A percentile compares a stretch with the other conserved stretches of the same genome.
Evolutionary conservation across 2,113 vertebrate genomes (phyloP).

Genomic region (Corydoras sp.): DNA sequence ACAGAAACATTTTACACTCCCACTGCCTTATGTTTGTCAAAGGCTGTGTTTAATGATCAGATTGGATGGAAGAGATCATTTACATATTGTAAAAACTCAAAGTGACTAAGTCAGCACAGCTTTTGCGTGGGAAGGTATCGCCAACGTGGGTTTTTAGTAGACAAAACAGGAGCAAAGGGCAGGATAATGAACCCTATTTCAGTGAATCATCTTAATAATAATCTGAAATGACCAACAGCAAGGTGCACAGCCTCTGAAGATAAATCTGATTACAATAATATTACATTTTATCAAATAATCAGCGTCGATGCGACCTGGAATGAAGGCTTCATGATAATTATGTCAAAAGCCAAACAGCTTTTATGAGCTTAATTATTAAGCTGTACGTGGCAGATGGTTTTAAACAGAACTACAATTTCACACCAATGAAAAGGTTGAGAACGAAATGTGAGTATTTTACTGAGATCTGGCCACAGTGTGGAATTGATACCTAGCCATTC

Average conservation of each 20-base stretch:
- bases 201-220: not conserved
- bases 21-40: too few species aligned
- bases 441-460: not conserved
- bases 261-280: not conserved
- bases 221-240: not conserved
- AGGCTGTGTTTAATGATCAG: too few species aligned
- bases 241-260: not conserved
- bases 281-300: not conserved
- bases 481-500: conserved; percentile 83
- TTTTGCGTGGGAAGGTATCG: not conserved
- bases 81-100: too few species aligned
- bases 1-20: too few species aligned
- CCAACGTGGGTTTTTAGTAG: not conserved
- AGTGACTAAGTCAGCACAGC: not conserved
- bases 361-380: conserved; percentile 43
- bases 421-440: not conserved
- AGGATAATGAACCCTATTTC: not conserved
- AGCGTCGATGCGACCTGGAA: not conserved
- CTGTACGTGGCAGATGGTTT: not conserved
- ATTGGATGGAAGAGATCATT: too few species aligned
- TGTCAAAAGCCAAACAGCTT: conserved; percentile 8
- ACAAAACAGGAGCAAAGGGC: conserved; percentile 6
- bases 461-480: not conserved
- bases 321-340: not conserved
- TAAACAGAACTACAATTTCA: not conserved